These are phyloP conservation scores for Nemapogon koenigi DNA, from an alignment of 2,888 invertebrate species.

Conservation along the genomic window DNA sequence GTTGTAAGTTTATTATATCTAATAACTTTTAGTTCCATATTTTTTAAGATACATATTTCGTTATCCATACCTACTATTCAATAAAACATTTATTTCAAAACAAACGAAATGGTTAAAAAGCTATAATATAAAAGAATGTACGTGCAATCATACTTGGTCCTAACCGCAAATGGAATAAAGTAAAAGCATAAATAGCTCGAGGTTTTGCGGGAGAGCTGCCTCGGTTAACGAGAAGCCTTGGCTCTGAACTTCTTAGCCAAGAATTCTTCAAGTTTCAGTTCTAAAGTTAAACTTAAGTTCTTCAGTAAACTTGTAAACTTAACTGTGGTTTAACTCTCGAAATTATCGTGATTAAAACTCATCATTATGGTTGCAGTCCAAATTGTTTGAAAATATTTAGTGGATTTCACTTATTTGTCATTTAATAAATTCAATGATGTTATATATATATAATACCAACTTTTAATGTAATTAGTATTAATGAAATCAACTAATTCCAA, in stretches of 20 bases:
- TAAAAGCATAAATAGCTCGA: constrained; percentile 50
- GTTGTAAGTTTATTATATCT: no score
- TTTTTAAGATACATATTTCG: no score
- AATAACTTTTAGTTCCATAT: no score
- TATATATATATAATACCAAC: neutral
- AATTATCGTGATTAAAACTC: neutral
- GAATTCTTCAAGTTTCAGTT: constrained; percentile 41
- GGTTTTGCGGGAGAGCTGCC: constrained; percentile 43
- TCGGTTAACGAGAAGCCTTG: constrained; percentile 43
- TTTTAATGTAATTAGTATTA: neutral
- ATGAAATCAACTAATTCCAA: neutral
- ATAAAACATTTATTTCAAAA: no score
- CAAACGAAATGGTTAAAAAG: neutral
- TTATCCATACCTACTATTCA: no score
- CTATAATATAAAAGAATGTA: constrained; percentile 1
- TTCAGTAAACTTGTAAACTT: constrained; percentile 1
- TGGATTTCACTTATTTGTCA: neutral
- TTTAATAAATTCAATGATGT: neutral
- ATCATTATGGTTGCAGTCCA: constrained; percentile 1
- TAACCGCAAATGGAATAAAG: constrained; percentile 44
- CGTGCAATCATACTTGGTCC: constrained; percentile 3
- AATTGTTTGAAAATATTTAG: neutral
- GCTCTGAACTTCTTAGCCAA: constrained; percentile 26
- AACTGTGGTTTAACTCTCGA: constrained; percentile 2
- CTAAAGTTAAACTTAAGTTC: constrained; percentile 29